Evolutionary conservation across 2,113 vertebrate genomes (phyloP).

Genomic region (Beaufortia kweichowensis): DNA sequence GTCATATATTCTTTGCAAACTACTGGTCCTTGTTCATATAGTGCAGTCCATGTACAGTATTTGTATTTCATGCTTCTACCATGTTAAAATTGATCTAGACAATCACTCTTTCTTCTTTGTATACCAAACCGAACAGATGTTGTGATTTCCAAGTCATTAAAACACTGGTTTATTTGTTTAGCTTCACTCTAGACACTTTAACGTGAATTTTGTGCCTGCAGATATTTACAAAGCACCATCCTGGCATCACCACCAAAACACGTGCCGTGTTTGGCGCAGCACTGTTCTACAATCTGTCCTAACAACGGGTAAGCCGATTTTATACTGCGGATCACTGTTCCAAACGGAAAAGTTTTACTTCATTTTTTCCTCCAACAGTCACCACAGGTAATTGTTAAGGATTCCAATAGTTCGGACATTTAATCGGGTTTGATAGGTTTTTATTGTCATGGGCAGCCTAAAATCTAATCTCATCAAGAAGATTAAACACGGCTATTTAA

Average conservation of each 20-base stretch:
- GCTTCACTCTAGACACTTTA: neutral
- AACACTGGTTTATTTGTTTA: neutral
- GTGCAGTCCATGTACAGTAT: too few species aligned
- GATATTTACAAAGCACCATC: constrained; percentile 33
- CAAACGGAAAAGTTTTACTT: constrained; percentile 51
- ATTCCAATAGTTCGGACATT: constrained; percentile 62
- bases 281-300: constrained; percentile 64
- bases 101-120: neutral
- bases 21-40: too few species aligned
- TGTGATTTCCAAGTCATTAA: neutral
- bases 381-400: constrained; percentile 61
- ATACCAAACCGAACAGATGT: constrained; percentile 13
- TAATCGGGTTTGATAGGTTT: constrained; percentile 63
- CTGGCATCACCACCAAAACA: constrained; percentile 32
- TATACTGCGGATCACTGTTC: constrained; percentile 59
- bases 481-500: constrained; percentile 77
- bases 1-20: neutral
- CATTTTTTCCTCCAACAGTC: constrained; percentile 52
- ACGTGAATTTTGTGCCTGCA: neutral
- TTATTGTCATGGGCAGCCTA: constrained; percentile 63
- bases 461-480: constrained; percentile 64
- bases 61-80: too few species aligned
- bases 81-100: neutral
- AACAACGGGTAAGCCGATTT: constrained; percentile 67
- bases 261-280: constrained; percentile 56